Evolutionary conservation across 2,888 invertebrate species (phyloP).

Genomic region (Mechanitis messenoides): DNA sequence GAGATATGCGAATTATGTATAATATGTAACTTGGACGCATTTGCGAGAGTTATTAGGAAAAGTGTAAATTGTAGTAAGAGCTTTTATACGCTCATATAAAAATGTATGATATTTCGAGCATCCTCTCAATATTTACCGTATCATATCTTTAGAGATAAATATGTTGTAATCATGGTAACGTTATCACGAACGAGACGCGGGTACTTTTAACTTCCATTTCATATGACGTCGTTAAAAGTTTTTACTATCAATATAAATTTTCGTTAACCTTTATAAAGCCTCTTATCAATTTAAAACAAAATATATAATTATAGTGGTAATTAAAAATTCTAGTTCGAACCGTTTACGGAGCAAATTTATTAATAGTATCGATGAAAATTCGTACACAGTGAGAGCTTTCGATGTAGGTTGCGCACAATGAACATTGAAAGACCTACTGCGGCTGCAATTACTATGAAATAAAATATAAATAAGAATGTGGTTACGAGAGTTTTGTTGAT

Average conservation of each 20-base stretch:
- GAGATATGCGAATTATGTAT: conserved; percentile 57
- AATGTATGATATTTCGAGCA: conserved; percentile 25
- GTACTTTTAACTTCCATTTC: too few species aligned
- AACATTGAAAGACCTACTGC: conserved; percentile 29
- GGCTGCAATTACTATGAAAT: conserved; percentile 12
- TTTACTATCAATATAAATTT: conserved; percentile 9
- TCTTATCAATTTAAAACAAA: too few species aligned
- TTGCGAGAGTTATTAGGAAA: conserved; percentile 49
- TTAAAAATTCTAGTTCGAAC: conserved; percentile 19
- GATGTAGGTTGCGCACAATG: conserved; percentile 51
- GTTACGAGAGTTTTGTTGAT: too few species aligned
- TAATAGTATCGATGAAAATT: conserved; percentile 37
- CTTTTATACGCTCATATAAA: conserved; percentile 15
- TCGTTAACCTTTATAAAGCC: neutral
- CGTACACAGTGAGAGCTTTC: conserved; percentile 34
- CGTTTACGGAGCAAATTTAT: conserved; percentile 28
- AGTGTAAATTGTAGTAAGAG: conserved; percentile 56
- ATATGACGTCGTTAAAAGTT: neutral
- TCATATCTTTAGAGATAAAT: neutral
- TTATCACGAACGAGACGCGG: neutral
- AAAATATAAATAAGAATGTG: too few species aligned
- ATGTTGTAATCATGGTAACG: neutral
- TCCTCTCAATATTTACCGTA: conserved; percentile 11
- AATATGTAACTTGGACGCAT: conserved; percentile 46
- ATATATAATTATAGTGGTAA: conserved; percentile 14